These are phyloP conservation scores for Aphyosemion australe DNA, from an alignment of 2,113 vertebrate genomes.

Conservation along the genomic window DNA sequence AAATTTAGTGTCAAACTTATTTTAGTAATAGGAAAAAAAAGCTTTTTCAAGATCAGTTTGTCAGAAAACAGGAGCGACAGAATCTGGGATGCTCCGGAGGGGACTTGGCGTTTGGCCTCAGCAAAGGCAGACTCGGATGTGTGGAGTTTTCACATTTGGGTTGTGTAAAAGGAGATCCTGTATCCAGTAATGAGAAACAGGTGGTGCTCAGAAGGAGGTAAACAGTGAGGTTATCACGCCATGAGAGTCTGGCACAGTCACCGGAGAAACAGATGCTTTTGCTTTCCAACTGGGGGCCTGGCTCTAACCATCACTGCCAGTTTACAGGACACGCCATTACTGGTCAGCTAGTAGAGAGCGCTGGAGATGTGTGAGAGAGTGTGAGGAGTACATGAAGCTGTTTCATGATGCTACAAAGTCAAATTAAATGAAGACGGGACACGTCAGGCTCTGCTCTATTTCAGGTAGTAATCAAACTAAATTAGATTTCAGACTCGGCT, in stretches of 20 bases:
- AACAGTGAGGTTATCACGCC: slow-evolving; percentile 64
- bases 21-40: no score
- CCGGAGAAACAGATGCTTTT: slow-evolving; percentile 50
- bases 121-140: slow-evolving; percentile 35
- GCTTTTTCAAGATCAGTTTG: no score
- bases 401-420: neutral
- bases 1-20: slow-evolving; percentile 1
- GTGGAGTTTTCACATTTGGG: slow-evolving; percentile 38
- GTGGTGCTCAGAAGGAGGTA: slow-evolving; percentile 72
- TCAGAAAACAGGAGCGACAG: slow-evolving; percentile 12
- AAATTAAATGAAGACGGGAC: neutral
- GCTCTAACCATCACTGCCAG: slow-evolving; percentile 54
- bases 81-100: slow-evolving; percentile 23
- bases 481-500: neutral
- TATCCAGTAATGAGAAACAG: slow-evolving; percentile 71
- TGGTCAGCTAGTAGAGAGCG: slow-evolving; percentile 44
- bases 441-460: neutral
- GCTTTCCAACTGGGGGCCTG: slow-evolving; percentile 45
- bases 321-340: slow-evolving; percentile 55
- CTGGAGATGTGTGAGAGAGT: slow-evolving; percentile 9
- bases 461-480: neutral
- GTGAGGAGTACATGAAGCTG: neutral
- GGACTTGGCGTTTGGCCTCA: slow-evolving; percentile 41
- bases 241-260: slow-evolving; percentile 63
- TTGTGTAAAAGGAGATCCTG: slow-evolving; percentile 38